These are phyloP conservation scores for Trissolcus basalis DNA, from an alignment of 1,140 invertebrate species.

Conservation along the genomic window DNA sequence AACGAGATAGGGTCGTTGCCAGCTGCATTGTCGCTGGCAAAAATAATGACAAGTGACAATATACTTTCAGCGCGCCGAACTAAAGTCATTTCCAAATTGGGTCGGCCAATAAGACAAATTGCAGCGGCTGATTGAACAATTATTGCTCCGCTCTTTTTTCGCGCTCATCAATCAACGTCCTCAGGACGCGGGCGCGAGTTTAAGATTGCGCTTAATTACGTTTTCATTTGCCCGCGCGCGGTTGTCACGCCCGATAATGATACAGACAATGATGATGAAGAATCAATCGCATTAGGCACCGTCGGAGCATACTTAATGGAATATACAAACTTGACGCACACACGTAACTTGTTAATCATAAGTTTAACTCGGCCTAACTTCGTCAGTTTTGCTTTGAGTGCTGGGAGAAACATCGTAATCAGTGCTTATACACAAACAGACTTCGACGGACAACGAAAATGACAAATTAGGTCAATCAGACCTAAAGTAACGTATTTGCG, in stretches of 20 bases:
- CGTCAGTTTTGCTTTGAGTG: constrained; percentile 53
- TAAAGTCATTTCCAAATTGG: constrained; percentile 51
- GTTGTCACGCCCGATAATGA: constrained; percentile 34
- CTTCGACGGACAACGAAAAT: constrained; percentile 49
- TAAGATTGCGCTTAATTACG: constrained; percentile 1
- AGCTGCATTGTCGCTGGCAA: constrained; percentile 40
- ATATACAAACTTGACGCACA: constrained; percentile 45
- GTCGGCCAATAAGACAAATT: constrained; percentile 33
- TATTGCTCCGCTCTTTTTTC: constrained; percentile 16
- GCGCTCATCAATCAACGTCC: not conserved
- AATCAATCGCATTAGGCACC: constrained; percentile 27
- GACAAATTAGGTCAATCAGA: constrained; percentile 55
- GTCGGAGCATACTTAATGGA: constrained; percentile 34
- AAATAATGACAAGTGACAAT: constrained; percentile 57
- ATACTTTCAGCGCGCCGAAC: constrained; percentile 27
- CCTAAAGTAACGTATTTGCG: constrained; percentile 51
- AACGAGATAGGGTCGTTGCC: constrained; percentile 59
- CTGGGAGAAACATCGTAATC: constrained; percentile 55
- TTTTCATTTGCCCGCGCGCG: constrained; percentile 7
- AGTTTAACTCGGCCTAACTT: constrained; percentile 55
- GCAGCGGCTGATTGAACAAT: constrained; percentile 27
- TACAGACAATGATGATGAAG: constrained; percentile 35
- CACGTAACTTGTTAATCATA: constrained; percentile 53
- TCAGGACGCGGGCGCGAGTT: not conserved
- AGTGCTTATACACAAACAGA: constrained; percentile 55